These are phyloP conservation scores for Zaprionus obscuricornis DNA, from an alignment of 2,888 invertebrate species.

Conservation along the genomic window DNA sequence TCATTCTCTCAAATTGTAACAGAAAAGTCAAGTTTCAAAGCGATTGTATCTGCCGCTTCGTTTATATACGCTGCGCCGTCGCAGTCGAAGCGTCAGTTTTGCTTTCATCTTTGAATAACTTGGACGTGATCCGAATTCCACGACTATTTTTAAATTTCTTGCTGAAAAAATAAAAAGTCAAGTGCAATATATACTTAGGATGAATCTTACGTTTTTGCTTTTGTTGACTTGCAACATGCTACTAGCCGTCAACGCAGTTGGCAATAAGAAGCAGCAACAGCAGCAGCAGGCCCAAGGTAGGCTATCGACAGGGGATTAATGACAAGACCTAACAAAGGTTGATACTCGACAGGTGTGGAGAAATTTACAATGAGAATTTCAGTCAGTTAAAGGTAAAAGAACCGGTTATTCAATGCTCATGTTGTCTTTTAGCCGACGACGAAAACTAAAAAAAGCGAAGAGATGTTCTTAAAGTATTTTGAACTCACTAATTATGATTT, in stretches of 20 bases:
- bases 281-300: slow-evolving; percentile 75
- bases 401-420: slow-evolving; percentile 57
- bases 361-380: slow-evolving; percentile 41
- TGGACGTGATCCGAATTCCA: slow-evolving; percentile 35
- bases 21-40: slow-evolving; percentile 28
- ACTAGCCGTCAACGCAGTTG: slow-evolving; percentile 47
- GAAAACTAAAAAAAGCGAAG: slow-evolving; percentile 18
- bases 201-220: too few species aligned
- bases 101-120: slow-evolving; percentile 56
- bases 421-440: slow-evolving; percentile 9
- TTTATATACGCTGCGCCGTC: slow-evolving; percentile 73
- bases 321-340: slow-evolving; percentile 7
- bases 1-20: neutral
- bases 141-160: slow-evolving; percentile 6
- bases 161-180: slow-evolving; percentile 26
- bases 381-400: slow-evolving; percentile 50
- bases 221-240: slow-evolving; percentile 56
- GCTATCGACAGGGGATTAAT: slow-evolving; percentile 5
- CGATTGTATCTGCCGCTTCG: slow-evolving; percentile 24
- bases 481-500: slow-evolving; percentile 12
- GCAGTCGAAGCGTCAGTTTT: slow-evolving; percentile 70
- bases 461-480: slow-evolving; percentile 18
- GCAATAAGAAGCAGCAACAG: slow-evolving; percentile 52
- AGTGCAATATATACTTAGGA: slow-evolving; percentile 50
- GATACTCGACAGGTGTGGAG: slow-evolving; percentile 45